Base-by-base conservation (phyloP, 2,888 invertebrate species). In the Orthosia incerta region DNA sequence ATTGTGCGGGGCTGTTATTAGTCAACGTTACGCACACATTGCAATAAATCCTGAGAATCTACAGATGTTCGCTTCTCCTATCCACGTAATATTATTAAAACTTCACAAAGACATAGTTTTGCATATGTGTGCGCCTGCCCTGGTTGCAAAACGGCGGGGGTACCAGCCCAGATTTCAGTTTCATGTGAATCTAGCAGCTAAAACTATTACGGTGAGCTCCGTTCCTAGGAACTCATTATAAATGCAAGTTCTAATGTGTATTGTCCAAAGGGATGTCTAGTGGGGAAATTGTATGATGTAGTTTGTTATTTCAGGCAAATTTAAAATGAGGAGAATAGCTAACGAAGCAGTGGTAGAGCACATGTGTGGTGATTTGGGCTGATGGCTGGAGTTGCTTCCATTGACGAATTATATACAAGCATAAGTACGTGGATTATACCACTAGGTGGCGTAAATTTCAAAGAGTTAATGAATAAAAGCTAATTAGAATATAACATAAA, bases 141-240 rank as follows among this genome's bases (percentile, higher is more conserved):
- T n/a, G 15, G n/a, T 26, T 31, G 46, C 26, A 26, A 23, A 5
- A 13, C 12, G 20, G 45, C 5, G 15, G 15, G 9, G 7, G 16
- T 31, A 18, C 3, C 13, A 20, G 0, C 39, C n/a, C 9, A 20
- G n/a, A n/a, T n/a, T n/a, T n/a, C 3, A 20, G n/a, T 55, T 60
- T n/a, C 31, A 45, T 46, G 46, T 20, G 23, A 62, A 55, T 15
- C 48, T 18, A 20, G 4, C 45, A 61, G 23, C 56, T 76, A 31
- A 59, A 75, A 51, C 5, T 3, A 50, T 12, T 12, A 46, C 23
- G 4, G n/a, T 4, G 13, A 39, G 26, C 7, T 20, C 15, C 1
- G 12, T 46, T 74, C 39, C 60, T 39, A 23, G 20, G 13, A 46
- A 55, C 5, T 59, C 4, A 45, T 59, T 66, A 53, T 13, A 51